These are phyloP conservation scores for Pocota personata DNA, from an alignment of 2,888 invertebrate species.

Conservation along the genomic window DNA sequence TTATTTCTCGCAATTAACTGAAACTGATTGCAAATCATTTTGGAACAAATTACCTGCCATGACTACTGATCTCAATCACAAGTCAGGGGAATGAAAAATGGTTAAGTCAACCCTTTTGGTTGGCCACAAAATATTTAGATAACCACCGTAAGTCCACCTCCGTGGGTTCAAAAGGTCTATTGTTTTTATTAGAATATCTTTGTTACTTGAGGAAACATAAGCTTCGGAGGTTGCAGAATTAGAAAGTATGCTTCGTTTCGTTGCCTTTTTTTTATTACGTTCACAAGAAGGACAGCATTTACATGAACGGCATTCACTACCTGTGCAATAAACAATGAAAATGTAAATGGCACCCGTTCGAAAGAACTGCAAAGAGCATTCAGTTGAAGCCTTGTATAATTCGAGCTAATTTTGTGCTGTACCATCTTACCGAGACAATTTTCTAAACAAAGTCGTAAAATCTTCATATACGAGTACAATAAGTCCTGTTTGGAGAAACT, in stretches of 20 bases:
- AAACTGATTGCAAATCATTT: slow-evolving; percentile 18
- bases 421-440: background rate
- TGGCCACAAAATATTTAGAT: slow-evolving; percentile 1
- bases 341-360: slow-evolving; percentile 14
- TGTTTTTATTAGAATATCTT: background rate
- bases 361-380: slow-evolving; percentile 1
- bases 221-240: background rate
- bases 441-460: slow-evolving; percentile 32
- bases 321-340: slow-evolving; percentile 24
- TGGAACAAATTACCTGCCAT: slow-evolving; percentile 18
- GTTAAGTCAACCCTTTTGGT: background rate
- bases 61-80: background rate
- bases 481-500: background rate
- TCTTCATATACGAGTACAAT: background rate
- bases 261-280: background rate
- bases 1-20: background rate
- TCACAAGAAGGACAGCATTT: background rate
- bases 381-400: background rate
- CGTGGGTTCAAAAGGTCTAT: background rate
- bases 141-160: background rate
- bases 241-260: background rate
- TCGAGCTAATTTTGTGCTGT: background rate
- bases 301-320: background rate
- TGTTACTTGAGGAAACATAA: background rate
- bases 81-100: background rate